Base-by-base conservation (phyloP, 2,888 invertebrate genomes). In the Erebia ligea region DNA sequence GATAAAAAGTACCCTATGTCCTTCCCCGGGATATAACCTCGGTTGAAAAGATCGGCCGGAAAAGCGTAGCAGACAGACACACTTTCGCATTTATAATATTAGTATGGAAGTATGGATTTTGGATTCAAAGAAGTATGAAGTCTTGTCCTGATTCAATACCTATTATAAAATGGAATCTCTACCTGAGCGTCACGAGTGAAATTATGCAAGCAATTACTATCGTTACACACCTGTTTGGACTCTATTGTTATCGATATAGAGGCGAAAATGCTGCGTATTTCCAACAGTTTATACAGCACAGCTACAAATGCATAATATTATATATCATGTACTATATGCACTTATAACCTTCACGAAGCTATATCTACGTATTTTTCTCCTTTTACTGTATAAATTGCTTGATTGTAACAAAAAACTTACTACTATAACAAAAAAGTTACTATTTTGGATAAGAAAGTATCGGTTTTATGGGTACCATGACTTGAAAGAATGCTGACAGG, bases 131-230 rank as follows among this genome's bases (percentile, higher is more conserved):
- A 5, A 17, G 0, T 40, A n/a, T 42, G 11, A 59, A 42, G n/a
- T n/a, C 11, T 25, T 63, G 11, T 63, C 63, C 63, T 21, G n/a
- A 63, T 50, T 63, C 34, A 63, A 34, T n/a, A n/a, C 0, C 19
- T 8, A n/a, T 10, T 34, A 42, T 42, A 34, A 34, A 34, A 50
- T 45, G 63, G 48, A 50, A 17, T 25, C 63, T 10, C 40, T 65
- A 56, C 50, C 3, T 21, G 57, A 67, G 66, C 56, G 66, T 45
- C 45, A 45, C 48, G 25, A 67, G 58, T 67, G 42, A 57, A 65
- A 54, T 67, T 56, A 56, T 57, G 66, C 45, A 67, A 21, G 57
- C 57, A 57, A 67, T 45, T 67, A 34, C 11, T 21, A 2, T 25
- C 21, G 21, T n/a, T 11, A 48, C 3, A 57, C 13, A 6, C 45